These are phyloP conservation scores for Hycleus phaleratus DNA, from an alignment of 1,140 invertebrate genomes.

Conservation along the genomic window DNA sequence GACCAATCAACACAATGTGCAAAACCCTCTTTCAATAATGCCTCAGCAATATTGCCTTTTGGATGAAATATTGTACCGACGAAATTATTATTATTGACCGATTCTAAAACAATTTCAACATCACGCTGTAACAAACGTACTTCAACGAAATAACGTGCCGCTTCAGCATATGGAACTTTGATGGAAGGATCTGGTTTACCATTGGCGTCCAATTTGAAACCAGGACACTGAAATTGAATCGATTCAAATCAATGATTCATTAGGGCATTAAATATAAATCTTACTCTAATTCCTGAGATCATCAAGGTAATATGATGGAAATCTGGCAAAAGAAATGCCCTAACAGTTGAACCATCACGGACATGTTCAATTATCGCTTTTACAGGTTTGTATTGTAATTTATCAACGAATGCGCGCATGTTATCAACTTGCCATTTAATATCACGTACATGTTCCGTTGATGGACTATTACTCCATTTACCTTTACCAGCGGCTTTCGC, in stretches of 20 bases:
- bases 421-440: constrained; percentile 85
- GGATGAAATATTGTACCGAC: constrained; percentile 93
- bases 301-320: constrained; percentile 87
- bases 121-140: constrained; percentile 85
- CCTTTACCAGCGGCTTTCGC: constrained; percentile 84
- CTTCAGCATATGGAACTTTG: constrained; percentile 60
- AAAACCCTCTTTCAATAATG: constrained; percentile 70
- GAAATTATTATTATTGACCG: constrained; percentile 86
- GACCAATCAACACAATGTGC: constrained; percentile 98
- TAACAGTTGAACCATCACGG: constrained; percentile 89
- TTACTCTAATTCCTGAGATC: constrained; percentile 85
- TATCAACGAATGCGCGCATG: constrained; percentile 73
- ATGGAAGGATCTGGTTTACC: constrained; percentile 54
- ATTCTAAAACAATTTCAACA: constrained; percentile 86
- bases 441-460: constrained; percentile 63
- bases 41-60: constrained; percentile 89
- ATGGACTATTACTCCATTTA: constrained; percentile 58
- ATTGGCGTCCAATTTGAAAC: constrained; percentile 60
- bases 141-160: constrained; percentile 89
- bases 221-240: constrained; percentile 53
- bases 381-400: constrained; percentile 68
- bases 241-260: constrained; percentile 1
- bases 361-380: constrained; percentile 92
- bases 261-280: constrained; percentile 21
- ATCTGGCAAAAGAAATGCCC: constrained; percentile 80